Percentiles rank a stretch among this genome's conserved stretches.
Evolutionary conservation across 2,113 vertebrate genomes (phyloP).

Genomic region (Atherinomorus stipes): DNA sequence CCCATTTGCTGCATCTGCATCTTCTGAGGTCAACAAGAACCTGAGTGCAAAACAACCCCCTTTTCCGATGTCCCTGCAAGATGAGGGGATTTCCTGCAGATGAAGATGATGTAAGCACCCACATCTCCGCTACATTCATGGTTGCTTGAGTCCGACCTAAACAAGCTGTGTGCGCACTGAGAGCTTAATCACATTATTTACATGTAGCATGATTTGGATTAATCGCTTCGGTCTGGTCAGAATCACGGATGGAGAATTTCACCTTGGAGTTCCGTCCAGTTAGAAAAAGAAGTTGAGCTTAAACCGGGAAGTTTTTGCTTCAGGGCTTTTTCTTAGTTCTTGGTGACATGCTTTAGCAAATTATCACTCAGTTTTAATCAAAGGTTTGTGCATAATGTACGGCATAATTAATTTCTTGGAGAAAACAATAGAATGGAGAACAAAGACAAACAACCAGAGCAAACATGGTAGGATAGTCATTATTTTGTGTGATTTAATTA

Average conservation of each 20-base stretch:
- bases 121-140: not conserved
- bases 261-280: too few species aligned
- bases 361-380: constrained; percentile 56
- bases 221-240: too few species aligned
- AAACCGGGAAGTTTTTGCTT: constrained; percentile 7
- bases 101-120: too few species aligned
- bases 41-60: too few species aligned
- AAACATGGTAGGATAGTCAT: constrained; percentile 75
- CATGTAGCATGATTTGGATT: not conserved
- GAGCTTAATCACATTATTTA: not conserved
- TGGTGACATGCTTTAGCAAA: constrained; percentile 33
- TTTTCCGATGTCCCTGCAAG: too few species aligned
- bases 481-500: constrained; percentile 80
- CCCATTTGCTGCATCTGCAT: too few species aligned
- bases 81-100: too few species aligned
- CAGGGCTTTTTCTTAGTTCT: not conserved
- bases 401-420: constrained; percentile 48
- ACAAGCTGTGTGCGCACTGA: not conserved
- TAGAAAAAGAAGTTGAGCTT: not conserved
- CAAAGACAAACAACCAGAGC: constrained; percentile 67
- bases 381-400: constrained; percentile 59
- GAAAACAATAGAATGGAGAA: constrained; percentile 65
- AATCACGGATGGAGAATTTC: too few species aligned
- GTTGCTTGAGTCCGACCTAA: not conserved
- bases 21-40: too few species aligned